Conservation (phyloP, 2,113 vertebrate genomes). For the Prietella phreatophila region DNA sequence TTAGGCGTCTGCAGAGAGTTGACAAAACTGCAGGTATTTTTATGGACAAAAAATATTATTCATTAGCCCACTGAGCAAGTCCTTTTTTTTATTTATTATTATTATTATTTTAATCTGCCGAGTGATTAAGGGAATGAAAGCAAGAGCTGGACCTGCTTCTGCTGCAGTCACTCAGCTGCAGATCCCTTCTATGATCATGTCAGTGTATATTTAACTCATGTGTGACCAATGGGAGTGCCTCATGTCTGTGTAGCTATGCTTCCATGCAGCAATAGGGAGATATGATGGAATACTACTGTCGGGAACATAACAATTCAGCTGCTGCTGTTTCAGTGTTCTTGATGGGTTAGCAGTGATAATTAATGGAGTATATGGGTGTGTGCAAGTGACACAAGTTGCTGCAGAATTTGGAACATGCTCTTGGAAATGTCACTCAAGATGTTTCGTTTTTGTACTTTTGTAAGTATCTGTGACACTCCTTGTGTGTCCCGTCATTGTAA, state of each 20-base stretch:
- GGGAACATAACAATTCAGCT: background rate
- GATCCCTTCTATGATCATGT: conserved; percentile 22
- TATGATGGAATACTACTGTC: background rate
- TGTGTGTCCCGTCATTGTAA: conserved; percentile 49
- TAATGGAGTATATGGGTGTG: background rate
- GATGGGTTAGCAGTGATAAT: background rate
- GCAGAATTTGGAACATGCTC: conserved; percentile 18
- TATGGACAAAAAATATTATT: background rate
- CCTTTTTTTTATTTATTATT: background rate
- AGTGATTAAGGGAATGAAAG: background rate
- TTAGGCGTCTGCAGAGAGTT: background rate
- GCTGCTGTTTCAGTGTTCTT: background rate
- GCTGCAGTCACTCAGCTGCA: conserved; percentile 43
- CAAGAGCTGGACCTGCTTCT: conserved; percentile 19
- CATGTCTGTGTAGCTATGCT: background rate
- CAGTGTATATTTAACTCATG: conserved; percentile 49
- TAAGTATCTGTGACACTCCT: background rate
- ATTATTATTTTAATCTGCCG: background rate
- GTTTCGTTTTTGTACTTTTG: background rate
- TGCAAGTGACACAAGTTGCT: background rate
- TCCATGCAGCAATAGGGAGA: background rate
- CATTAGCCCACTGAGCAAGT: background rate
- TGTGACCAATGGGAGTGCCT: conserved; percentile 25
- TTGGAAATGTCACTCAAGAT: conserved; percentile 13
- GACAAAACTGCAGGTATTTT: background rate